Evolutionary conservation across 2,113 vertebrate species (phyloP).

Genomic region (Ranitomeya imitator): DNA sequence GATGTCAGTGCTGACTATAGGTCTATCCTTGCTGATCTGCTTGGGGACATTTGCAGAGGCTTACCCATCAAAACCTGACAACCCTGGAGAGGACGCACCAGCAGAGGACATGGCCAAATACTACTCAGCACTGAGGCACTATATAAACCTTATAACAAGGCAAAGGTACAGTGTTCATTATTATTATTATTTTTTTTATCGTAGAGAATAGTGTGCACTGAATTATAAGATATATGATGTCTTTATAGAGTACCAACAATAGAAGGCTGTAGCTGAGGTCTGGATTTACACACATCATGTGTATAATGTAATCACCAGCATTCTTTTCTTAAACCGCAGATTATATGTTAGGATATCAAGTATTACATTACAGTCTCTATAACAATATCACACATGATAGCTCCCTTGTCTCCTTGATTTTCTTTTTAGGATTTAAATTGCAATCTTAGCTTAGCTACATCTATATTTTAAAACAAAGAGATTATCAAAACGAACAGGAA

Average conservation of each 20-base stretch:
- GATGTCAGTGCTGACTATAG: slow-evolving; percentile 81
- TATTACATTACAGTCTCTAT: too few species aligned
- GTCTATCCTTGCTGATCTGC: slow-evolving; percentile 86
- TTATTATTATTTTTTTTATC: neutral
- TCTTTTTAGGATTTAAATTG: neutral
- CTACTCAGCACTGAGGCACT: slow-evolving; percentile 95
- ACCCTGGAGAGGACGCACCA: slow-evolving; percentile 90
- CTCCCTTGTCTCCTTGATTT: too few species aligned
- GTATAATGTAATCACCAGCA: neutral
- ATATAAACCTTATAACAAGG: slow-evolving; percentile 98
- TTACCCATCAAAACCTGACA: slow-evolving; percentile 94
- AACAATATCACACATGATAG: too few species aligned
- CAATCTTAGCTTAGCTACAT: neutral
- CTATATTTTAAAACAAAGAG: neutral
- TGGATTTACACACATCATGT: neutral
- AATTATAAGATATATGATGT: neutral
- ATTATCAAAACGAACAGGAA: neutral
- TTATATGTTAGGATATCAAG: neutral
- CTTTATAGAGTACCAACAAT: neutral
- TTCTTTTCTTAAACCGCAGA: neutral
- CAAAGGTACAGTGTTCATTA: slow-evolving; percentile 83
- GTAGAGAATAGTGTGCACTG: neutral
- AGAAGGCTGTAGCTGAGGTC: neutral
- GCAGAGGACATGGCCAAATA: slow-evolving; percentile 96
- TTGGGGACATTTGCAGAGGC: slow-evolving; percentile 85